Evolutionary conservation across 1,140 invertebrate genomes (phyloP).

Genomic region (Lasioglossum baleicum): DNA sequence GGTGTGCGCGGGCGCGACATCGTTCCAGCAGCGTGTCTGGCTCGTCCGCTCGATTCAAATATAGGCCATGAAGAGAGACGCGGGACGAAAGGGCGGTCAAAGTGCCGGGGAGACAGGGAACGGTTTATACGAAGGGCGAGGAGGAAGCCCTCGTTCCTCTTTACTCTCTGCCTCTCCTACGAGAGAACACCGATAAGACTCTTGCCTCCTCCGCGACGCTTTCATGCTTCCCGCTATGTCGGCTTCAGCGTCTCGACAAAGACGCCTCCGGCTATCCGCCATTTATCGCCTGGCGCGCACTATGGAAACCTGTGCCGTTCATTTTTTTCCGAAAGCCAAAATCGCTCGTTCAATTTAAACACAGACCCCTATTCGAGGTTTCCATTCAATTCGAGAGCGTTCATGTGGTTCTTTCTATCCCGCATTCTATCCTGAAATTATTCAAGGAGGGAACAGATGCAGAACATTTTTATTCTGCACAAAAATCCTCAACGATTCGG

Average conservation of each 20-base stretch:
- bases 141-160: background rate
- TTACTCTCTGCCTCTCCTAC: background rate
- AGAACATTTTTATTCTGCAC: no score
- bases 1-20: slow-evolving; percentile 17
- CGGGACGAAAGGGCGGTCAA: slow-evolving; percentile 4
- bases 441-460: no score
- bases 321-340: no score
- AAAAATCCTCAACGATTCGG: no score
- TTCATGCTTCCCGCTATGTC: slow-evolving; percentile 43
- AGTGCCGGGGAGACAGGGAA: background rate
- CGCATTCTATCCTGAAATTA: no score
- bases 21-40: background rate
- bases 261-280: background rate
- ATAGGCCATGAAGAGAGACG: slow-evolving; percentile 26
- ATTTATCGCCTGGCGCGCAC: background rate
- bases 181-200: slow-evolving; percentile 31
- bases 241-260: slow-evolving; percentile 29
- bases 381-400: no score
- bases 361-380: no score
- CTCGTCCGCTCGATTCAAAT: slow-evolving; percentile 19
- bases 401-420: no score
- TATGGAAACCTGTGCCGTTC: background rate
- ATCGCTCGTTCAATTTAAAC: no score
- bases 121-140: background rate
- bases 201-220: slow-evolving; percentile 25